These are phyloP conservation scores for Pachycephala philippinensis DNA, from an alignment of 2,113 vertebrate species.

Conservation along the genomic window DNA sequence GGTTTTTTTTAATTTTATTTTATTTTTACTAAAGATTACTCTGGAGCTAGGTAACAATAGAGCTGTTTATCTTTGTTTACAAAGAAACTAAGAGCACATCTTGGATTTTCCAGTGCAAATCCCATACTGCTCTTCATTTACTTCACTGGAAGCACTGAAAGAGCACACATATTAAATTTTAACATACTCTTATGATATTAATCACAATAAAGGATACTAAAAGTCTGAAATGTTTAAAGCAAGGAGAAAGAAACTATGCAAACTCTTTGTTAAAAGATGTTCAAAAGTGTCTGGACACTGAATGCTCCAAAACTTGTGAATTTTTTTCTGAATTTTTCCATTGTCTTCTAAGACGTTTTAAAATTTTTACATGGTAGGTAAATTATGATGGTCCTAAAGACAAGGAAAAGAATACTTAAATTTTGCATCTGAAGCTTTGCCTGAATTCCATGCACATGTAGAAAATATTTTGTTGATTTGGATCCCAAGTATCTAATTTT, in stretches of 20 bases:
- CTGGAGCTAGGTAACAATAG: background rate
- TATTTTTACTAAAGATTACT: background rate
- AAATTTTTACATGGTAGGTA: background rate
- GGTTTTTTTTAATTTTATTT: background rate
- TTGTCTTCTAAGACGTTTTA: background rate
- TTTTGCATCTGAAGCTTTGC: background rate
- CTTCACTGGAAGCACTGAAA: background rate
- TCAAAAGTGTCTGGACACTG: background rate
- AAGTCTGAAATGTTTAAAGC: background rate
- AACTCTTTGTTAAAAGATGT: background rate
- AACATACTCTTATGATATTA: background rate
- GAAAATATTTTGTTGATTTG: background rate
- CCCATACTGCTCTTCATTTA: background rate
- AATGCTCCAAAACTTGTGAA: background rate
- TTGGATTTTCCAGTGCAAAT: background rate
- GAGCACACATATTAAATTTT: background rate
- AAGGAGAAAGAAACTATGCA: background rate
- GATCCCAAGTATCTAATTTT: conserved; percentile 4
- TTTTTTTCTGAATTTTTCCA: background rate
- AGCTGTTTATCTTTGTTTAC: background rate
- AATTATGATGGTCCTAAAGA: background rate
- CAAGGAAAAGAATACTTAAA: background rate
- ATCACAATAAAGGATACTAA: background rate
- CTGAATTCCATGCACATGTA: background rate
- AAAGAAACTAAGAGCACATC: background rate